Percentiles rank a stretch among this genome's conserved stretches.
These are phyloP conservation scores for Cynopterus brachyotis DNA, from an alignment of 2,113 vertebrate genomes.

Conservation along the genomic window DNA sequence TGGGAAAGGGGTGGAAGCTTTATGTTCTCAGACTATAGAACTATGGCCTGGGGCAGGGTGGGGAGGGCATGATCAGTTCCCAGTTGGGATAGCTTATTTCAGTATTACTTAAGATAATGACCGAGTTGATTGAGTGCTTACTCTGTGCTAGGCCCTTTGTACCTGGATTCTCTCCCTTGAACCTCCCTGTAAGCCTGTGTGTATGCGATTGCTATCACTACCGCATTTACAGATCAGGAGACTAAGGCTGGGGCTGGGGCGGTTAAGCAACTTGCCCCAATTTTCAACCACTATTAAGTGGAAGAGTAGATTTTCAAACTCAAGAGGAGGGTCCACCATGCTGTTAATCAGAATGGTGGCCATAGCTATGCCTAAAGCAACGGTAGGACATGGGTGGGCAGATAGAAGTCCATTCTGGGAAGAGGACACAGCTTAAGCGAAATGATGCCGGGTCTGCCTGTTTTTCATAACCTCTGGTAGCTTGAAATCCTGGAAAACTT, in stretches of 20 bases:
- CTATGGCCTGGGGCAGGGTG: background rate
- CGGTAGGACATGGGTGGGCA: background rate
- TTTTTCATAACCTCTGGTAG: background rate
- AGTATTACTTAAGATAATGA: conserved; percentile 43
- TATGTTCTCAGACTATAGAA: background rate
- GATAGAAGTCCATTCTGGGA: background rate
- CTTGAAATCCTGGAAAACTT: background rate
- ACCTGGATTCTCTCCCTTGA: background rate
- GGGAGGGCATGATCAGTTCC: background rate
- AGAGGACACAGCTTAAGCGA: background rate
- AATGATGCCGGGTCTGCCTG: background rate
- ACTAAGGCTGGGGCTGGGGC: background rate
- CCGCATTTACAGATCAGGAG: background rate
- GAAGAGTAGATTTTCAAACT: background rate
- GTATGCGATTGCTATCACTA: background rate
- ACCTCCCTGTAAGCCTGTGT: background rate
- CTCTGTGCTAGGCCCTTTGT: background rate
- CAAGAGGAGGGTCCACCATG: background rate
- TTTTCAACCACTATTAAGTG: background rate
- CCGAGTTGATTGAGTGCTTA: background rate
- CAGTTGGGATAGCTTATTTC: background rate
- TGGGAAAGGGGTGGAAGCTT: background rate
- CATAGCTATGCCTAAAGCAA: background rate
- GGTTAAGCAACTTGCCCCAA: background rate
- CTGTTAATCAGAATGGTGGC: background rate